Percentiles rank a stretch among this genome's conserved stretches.
These are phyloP conservation scores for Druon quercuslanigerum DNA, from an alignment of 1,140 invertebrate species.

Conservation along the genomic window DNA sequence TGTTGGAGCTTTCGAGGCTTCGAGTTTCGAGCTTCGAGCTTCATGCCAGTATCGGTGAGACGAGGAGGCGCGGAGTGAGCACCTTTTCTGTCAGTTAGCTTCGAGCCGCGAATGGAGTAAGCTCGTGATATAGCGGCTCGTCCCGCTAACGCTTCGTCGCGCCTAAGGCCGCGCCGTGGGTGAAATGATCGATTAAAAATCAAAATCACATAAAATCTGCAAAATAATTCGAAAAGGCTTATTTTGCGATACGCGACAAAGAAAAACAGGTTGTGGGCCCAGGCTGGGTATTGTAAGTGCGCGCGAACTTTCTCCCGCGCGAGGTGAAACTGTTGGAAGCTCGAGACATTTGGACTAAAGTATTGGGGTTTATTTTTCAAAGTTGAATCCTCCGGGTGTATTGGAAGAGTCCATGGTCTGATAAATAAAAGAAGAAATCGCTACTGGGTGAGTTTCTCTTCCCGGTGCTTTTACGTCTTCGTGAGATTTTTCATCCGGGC, in stretches of 20 bases:
- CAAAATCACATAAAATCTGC: not conserved
- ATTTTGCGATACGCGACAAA: not conserved
- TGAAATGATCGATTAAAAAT: not conserved
- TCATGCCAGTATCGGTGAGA: slow-evolving; percentile 16
- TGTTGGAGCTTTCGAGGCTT: not conserved
- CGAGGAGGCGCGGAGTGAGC: not conserved
- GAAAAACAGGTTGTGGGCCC: not conserved
- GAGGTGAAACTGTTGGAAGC: not conserved
- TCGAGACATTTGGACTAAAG: not conserved
- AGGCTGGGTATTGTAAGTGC: not conserved
- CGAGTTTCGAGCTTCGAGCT: not conserved
- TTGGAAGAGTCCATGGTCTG: slow-evolving; percentile 1
- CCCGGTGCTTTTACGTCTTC: not conserved
- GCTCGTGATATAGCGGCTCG: slow-evolving; percentile 1
- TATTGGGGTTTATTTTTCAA: not conserved
- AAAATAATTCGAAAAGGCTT: not conserved
- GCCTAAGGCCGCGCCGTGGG: slow-evolving; percentile 2
- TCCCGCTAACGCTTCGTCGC: slow-evolving; percentile 5
- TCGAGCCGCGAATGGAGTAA: slow-evolving; percentile 29
- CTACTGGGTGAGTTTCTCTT: slow-evolving; percentile 6
- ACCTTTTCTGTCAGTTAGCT: slow-evolving; percentile 17
- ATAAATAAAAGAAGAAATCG: slow-evolving; percentile 16
- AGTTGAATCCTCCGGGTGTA: not conserved
- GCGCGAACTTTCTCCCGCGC: not conserved
- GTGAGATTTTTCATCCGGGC: not conserved